A percentile compares a stretch with the other conserved stretches of the same genome.
Conservation (phyloP, 2,888 invertebrate genomes). For the Phaedon cochleariae region DNA sequence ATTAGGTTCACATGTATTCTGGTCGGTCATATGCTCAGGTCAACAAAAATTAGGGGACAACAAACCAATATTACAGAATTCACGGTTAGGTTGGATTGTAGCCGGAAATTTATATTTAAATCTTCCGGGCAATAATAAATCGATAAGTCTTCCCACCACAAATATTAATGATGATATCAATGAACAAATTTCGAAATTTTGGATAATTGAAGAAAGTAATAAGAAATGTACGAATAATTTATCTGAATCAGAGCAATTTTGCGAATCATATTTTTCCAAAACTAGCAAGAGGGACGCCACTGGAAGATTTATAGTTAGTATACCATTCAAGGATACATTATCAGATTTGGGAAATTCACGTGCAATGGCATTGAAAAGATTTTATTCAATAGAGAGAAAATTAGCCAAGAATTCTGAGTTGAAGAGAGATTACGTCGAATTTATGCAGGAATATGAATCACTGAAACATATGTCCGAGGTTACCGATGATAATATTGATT, state of each 20-base stretch:
- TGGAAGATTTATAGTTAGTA: conserved; percentile 8
- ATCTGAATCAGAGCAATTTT: conserved; percentile 14
- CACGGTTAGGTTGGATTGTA: conserved; percentile 19
- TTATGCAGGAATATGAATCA: conserved; percentile 20
- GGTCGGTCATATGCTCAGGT: conserved; percentile 14
- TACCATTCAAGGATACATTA: conserved; percentile 7
- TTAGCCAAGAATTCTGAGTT: conserved; percentile 5
- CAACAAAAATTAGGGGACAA: conserved; percentile 9
- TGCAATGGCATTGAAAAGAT: conserved; percentile 4
- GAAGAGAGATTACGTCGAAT: conserved; percentile 6
- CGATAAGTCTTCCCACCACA: not conserved
- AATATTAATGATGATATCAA: not conserved
- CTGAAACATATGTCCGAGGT: not conserved
- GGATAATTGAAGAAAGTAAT: conserved; percentile 12
- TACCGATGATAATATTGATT: not conserved
- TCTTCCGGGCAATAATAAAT: not conserved
- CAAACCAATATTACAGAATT: conserved; percentile 16
- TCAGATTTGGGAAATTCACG: conserved; percentile 7
- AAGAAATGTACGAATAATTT: not conserved
- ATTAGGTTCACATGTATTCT: conserved; percentile 24
- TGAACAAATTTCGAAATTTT: conserved; percentile 16
- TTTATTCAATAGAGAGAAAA: conserved; percentile 9
- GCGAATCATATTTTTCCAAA: conserved; percentile 6
- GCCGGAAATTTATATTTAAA: conserved; percentile 9
- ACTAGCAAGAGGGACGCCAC: conserved; percentile 1